Conservation (phyloP, 2,113 vertebrate species). For the Semnopithecus entellus region DNA sequence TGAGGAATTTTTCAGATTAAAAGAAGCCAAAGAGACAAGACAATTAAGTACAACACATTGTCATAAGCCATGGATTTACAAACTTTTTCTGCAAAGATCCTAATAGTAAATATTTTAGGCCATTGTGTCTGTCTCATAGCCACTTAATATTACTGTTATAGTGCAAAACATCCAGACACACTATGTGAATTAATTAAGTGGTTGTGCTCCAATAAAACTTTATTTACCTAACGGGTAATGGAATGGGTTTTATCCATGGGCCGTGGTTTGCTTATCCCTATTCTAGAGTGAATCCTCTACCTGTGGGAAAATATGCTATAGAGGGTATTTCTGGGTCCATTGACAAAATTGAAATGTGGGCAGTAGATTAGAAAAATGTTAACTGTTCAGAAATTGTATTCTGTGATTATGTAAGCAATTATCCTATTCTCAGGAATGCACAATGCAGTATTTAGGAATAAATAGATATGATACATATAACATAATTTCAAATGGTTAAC, state of each 20-base stretch:
- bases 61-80: neutral
- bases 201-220: neutral
- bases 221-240: neutral
- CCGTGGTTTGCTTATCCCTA: neutral
- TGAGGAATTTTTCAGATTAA: constrained; percentile 21
- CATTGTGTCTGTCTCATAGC: neutral
- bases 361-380: neutral
- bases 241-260: neutral
- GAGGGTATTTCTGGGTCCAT: neutral
- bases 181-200: neutral
- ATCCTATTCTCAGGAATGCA: neutral
- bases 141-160: neutral
- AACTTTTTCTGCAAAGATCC: neutral
- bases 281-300: neutral
- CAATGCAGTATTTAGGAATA: neutral
- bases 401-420: neutral
- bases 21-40: neutral
- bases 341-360: constrained; percentile 2
- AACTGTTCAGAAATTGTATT: constrained; percentile 36
- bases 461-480: neutral
- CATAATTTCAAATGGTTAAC: constrained; percentile 14
- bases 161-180: neutral
- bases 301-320: neutral
- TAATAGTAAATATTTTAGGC: neutral
- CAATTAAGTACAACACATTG: neutral